Evolutionary conservation across 2,888 invertebrate species (phyloP).

Genomic region (Leucophenga maculata): DNA sequence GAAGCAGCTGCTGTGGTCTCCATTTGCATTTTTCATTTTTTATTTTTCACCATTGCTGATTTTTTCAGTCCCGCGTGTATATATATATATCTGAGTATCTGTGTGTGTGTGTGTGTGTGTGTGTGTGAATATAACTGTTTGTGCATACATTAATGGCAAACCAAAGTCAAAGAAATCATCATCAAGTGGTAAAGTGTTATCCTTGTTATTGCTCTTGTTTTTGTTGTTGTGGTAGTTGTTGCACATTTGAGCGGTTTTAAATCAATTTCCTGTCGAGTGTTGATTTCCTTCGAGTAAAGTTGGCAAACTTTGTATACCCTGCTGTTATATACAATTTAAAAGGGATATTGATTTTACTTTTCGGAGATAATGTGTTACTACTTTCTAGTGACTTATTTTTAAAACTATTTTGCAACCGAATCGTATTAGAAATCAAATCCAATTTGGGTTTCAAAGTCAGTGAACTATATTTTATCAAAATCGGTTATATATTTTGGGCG

Average conservation of each 20-base stretch:
- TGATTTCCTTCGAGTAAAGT: slow-evolving; percentile 20
- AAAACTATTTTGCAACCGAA: too few species aligned
- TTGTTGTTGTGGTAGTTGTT: slow-evolving; percentile 14
- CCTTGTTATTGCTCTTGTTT: slow-evolving; percentile 12
- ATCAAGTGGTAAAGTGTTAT: background rate
- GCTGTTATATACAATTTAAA: too few species aligned
- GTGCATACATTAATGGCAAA: slow-evolving; percentile 20
- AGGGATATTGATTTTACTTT: too few species aligned
- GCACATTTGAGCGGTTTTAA: slow-evolving; percentile 24
- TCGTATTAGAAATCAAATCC: too few species aligned
- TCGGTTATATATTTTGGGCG: too few species aligned
- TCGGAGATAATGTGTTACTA: too few species aligned
- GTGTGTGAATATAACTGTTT: background rate
- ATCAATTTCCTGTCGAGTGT: slow-evolving; percentile 22
- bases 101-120: too few species aligned
- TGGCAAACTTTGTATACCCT: background rate
- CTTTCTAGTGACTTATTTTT: too few species aligned
- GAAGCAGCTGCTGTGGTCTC: background rate
- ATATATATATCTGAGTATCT: background rate
- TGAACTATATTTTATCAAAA: too few species aligned
- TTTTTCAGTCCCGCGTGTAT: background rate
- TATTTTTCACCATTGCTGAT: background rate
- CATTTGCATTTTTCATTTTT: slow-evolving; percentile 19
- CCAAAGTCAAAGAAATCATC: slow-evolving; percentile 22
- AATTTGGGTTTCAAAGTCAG: too few species aligned